Evolutionary conservation across 2,888 invertebrate genomes (phyloP).

Genomic region (Ganaspis brasiliensis): DNA sequence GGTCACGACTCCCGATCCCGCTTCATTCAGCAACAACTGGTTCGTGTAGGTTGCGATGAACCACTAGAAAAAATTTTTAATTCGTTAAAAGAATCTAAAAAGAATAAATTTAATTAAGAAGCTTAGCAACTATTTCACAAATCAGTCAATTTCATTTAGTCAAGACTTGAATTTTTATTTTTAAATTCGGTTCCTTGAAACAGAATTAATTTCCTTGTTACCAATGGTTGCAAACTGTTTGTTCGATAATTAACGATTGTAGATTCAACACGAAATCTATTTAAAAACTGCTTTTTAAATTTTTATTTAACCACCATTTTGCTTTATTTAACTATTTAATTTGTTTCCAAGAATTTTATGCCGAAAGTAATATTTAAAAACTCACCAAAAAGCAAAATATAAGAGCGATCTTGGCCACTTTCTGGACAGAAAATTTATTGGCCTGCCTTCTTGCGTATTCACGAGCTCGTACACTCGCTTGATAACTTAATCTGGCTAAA

Average conservation of each 20-base stretch:
- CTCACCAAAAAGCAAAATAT: conserved; percentile 93
- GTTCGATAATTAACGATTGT: conserved; percentile 23
- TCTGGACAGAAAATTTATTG: conserved; percentile 88
- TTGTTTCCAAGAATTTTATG: too few relatives aligned
- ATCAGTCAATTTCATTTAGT: not conserved
- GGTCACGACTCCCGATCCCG: conserved; percentile 93
- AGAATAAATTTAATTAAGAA: too few relatives aligned
- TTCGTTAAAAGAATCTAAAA: not conserved
- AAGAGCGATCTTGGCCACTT: conserved; percentile 91
- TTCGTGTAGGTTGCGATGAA: conserved; percentile 96
- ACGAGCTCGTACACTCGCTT: conserved; percentile 92
- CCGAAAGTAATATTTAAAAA: conserved; percentile 35
- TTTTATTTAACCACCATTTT: not conserved
- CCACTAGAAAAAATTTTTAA: conserved; percentile 88
- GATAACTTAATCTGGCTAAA: conserved; percentile 96
- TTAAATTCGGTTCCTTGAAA: not conserved
- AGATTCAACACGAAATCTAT: conserved; percentile 23
- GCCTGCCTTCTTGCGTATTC: conserved; percentile 89
- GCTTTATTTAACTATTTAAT: not conserved
- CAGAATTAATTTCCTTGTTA: not conserved
- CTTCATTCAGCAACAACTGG: conserved; percentile 92
- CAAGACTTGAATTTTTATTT: not conserved
- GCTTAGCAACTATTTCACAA: not conserved
- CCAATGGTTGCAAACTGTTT: conserved; percentile 27
- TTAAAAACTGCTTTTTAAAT: too few relatives aligned